Percentiles rank a stretch among this genome's conserved stretches.
These are phyloP conservation scores for Carterocephalus palaemon DNA, from an alignment of 2,888 invertebrate species.

Conservation along the genomic window DNA sequence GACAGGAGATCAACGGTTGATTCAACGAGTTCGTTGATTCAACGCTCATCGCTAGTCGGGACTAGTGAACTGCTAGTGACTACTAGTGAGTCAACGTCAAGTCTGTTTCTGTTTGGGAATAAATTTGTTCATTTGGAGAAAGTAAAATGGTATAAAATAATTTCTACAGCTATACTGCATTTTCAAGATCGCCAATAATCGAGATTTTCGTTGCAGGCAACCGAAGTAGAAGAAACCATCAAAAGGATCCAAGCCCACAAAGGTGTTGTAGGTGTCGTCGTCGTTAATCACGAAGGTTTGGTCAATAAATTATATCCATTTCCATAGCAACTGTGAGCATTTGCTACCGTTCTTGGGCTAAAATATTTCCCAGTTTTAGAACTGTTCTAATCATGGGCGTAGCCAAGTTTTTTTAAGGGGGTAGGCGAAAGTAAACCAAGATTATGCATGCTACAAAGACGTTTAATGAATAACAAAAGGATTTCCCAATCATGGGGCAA, in stretches of 20 bases:
- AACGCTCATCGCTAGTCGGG: no score
- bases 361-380: no score
- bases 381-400: no score
- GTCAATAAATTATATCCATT: constrained; percentile 56
- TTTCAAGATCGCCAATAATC: background rate
- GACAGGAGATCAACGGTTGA: no score
- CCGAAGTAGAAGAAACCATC: constrained; percentile 98
- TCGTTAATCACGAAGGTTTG: constrained; percentile 97
- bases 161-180: no score
- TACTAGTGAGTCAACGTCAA: background rate
- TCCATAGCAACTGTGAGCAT: constrained; percentile 38
- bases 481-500: no score
- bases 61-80: background rate
- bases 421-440: no score
- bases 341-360: no score
- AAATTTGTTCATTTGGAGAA: constrained; percentile 2
- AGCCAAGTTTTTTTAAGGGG: no score
- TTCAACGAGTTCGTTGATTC: no score
- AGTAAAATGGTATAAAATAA: constrained; percentile 20
- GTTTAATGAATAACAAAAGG: no score
- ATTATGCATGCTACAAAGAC: no score
- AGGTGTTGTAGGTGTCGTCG: constrained; percentile 97
- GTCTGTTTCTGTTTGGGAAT: background rate
- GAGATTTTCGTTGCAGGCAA: constrained; percentile 67
- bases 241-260: constrained; percentile 98